Percentiles rank a stretch among this genome's conserved stretches.
These are phyloP conservation scores for Zhuqinia jingwanae DNA, from an alignment of 2,888 invertebrate genomes.

Conservation along the genomic window DNA sequence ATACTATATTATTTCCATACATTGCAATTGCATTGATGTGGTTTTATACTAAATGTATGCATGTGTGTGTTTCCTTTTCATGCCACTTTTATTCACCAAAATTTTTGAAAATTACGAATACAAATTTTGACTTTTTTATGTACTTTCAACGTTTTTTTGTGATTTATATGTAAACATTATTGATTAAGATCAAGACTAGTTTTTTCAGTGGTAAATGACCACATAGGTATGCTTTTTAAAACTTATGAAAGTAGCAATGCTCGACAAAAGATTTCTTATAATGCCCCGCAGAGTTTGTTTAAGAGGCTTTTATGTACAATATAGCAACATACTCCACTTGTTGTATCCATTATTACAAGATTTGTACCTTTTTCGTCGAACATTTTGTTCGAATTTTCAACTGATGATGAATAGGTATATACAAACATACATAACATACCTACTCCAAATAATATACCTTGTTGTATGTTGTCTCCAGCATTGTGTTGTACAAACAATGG, in stretches of 20 bases:
- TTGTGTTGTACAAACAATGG: too few relatives aligned
- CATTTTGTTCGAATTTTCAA: too few relatives aligned
- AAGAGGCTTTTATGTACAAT: too few relatives aligned
- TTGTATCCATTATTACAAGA: too few relatives aligned
- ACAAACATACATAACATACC: too few relatives aligned
- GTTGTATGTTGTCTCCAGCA: too few relatives aligned
- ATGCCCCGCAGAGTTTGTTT: conserved; percentile 8
- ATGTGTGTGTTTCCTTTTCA: conserved; percentile 29
- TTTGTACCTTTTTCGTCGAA: too few relatives aligned
- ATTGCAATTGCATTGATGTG: background rate
- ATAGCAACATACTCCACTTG: too few relatives aligned
- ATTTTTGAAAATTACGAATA: conserved; percentile 29
- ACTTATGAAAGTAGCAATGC: background rate
- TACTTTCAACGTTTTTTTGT: conserved; percentile 36
- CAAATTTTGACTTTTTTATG: conserved; percentile 12
- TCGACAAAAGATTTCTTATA: conserved; percentile 15
- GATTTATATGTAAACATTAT: conserved; percentile 41
- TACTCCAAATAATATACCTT: too few relatives aligned
- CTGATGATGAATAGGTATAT: too few relatives aligned
- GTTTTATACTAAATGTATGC: too few relatives aligned
- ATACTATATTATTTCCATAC: too few relatives aligned
- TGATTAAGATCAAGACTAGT: conserved; percentile 50
- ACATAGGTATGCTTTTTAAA: background rate
- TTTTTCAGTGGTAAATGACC: background rate
- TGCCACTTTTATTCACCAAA: conserved; percentile 27